These are phyloP conservation scores for Gryon sp. DNA, from an alignment of 1,140 invertebrate genomes.

Conservation along the genomic window DNA sequence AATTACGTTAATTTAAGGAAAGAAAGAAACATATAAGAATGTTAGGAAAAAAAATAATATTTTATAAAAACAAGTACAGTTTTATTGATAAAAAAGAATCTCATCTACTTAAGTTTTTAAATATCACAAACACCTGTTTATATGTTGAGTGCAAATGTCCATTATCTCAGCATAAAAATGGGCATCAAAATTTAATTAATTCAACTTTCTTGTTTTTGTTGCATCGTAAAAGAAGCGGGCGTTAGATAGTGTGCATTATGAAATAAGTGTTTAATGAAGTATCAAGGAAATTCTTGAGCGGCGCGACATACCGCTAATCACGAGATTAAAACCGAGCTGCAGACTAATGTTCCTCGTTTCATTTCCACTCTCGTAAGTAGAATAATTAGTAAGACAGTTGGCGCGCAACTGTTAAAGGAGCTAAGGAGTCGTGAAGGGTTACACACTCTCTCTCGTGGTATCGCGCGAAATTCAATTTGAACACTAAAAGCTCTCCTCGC, in stretches of 20 bases:
- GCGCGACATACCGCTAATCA: conserved; percentile 56
- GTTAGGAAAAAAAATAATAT: too few species aligned
- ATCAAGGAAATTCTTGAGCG: conserved; percentile 26
- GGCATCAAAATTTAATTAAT: conserved; percentile 35
- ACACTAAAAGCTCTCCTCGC: conserved; percentile 67
- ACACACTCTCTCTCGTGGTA: conserved; percentile 30
- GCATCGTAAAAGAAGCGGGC: conserved; percentile 36
- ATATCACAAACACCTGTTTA: conserved; percentile 11
- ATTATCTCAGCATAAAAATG: conserved; percentile 22
- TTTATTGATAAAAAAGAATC: too few species aligned
- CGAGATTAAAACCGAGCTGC: conserved; percentile 51
- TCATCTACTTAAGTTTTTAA: not conserved
- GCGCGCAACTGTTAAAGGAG: conserved; percentile 54
- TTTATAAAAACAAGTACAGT: too few species aligned
- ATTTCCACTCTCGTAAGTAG: conserved; percentile 60
- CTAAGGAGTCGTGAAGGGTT: conserved; percentile 49
- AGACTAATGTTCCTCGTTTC: conserved; percentile 54
- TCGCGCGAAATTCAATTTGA: conserved; percentile 68
- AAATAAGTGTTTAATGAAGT: conserved; percentile 55
- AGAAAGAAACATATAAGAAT: too few species aligned
- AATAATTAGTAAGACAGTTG: conserved; percentile 60
- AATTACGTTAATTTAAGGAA: too few species aligned
- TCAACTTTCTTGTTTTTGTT: conserved; percentile 45
- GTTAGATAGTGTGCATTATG: conserved; percentile 2
- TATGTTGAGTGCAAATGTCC: conserved; percentile 40